These are phyloP conservation scores for Yponomeuta malinellus DNA, from an alignment of 2,888 invertebrate genomes.

Conservation along the genomic window DNA sequence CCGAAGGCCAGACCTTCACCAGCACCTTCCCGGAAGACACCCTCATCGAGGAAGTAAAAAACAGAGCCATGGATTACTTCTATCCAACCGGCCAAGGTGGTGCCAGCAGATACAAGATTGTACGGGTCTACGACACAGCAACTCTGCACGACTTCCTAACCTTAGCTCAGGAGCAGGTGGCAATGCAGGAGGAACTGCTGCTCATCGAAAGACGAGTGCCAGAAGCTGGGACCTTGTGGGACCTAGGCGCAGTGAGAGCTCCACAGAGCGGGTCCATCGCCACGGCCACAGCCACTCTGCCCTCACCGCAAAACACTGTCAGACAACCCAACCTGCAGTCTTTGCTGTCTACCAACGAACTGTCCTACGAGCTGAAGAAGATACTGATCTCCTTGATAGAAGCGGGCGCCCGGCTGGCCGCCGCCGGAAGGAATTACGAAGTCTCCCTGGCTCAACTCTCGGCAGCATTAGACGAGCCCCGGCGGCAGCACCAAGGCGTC, in stretches of 20 bases:
- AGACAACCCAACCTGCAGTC: conserved; percentile 63
- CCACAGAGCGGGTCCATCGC: conserved; percentile 56
- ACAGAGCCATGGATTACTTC: conserved; percentile 54
- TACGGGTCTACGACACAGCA: conserved; percentile 51
- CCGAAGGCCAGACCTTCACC: conserved; percentile 54
- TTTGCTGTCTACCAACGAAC: conserved; percentile 58
- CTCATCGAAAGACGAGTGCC: conserved; percentile 54
- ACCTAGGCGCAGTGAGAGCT: conserved; percentile 57
- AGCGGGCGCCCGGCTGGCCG: conserved; percentile 61
- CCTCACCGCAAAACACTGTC: conserved; percentile 41
- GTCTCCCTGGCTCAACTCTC: conserved; percentile 51
- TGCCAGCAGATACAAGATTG: conserved; percentile 52
- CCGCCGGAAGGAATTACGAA: conserved; percentile 59
- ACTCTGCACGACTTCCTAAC: conserved; percentile 62
- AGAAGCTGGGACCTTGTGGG: conserved; percentile 60
- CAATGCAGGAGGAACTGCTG: conserved; percentile 54
- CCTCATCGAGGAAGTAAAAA: conserved; percentile 59
- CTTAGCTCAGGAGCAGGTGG: conserved; percentile 52
- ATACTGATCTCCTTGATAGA: conserved; percentile 64
- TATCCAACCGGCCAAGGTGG: conserved; percentile 59
- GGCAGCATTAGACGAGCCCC: conserved; percentile 56
- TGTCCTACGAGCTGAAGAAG: conserved; percentile 57
- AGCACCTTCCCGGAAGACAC: conserved; percentile 56
- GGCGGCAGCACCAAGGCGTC: conserved; percentile 33
- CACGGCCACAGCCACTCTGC: conserved; percentile 59